Evolutionary conservation across 1,140 invertebrate species (phyloP), one percentile per base, ranked within the genome.

Genomic region (Rhopalosiphum maidis): DNA sequence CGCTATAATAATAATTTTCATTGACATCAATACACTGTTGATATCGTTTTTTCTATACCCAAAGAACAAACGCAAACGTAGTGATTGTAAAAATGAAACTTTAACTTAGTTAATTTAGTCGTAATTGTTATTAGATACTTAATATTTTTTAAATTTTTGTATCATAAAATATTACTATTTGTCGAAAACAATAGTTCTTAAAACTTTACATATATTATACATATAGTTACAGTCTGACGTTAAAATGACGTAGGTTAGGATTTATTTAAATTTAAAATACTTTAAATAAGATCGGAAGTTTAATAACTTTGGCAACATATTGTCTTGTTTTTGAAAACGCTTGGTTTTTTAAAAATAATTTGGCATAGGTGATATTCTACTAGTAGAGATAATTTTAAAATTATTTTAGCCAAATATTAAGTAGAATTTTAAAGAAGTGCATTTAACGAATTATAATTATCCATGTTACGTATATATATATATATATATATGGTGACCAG

Each of bases 271-370:
- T 48, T 48, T 48, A 88, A n/a, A 88, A 88, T 35, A 54, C 23
- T 46, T 86, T 25, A 41, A 86, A 86, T 46, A 25, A 11, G 48
- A 55, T 54, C 87, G 87, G 87, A 89, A 89, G 51, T 89, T 18
- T 89, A 25, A 37, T 35, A 37, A 25, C 54, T 54, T 89, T 89
- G 87, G 87, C 87, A 89, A 55, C 48, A n/a, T 15, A 89, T 89
- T 89, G 87, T 37, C 87, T 55, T 54, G 87, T 89, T 89, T 54
- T 89, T 48, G 48, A 89, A 89, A 89, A 37, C 87, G 37, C 30
- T 37, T n/a, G 43, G 4, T 21, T 46, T 30, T 86, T 41, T 18
- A n/a, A 68, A 68, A 86, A 46, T 46, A 55, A 54, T 55, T 89
- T 89, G 87, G 87, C 87, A 89, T 37, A 55, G 9, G 23, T 43